These are phyloP conservation scores for Perdita meconis DNA, from an alignment of 2,888 invertebrate species.

Conservation along the genomic window DNA sequence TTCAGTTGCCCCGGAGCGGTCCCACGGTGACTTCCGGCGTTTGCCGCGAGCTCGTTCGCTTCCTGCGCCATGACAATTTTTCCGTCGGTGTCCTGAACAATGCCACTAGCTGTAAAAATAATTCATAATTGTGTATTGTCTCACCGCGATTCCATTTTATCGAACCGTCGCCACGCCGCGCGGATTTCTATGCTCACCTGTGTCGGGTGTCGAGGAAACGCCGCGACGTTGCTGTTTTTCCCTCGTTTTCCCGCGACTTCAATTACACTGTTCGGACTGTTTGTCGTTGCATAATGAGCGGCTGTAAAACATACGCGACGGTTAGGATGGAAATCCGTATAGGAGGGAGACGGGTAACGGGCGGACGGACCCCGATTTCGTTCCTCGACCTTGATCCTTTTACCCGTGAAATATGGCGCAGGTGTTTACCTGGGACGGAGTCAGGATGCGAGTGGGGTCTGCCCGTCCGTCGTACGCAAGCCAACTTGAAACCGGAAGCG, in stretches of 20 bases:
- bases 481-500: slow-evolving; percentile 80
- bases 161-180: background rate
- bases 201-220: too few species aligned
- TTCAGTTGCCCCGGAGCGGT: slow-evolving; percentile 66
- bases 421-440: slow-evolving; percentile 62
- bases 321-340: slow-evolving; percentile 19
- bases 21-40: slow-evolving; percentile 75
- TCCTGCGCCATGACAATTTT: slow-evolving; percentile 64
- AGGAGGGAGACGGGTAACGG: slow-evolving; percentile 29
- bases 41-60: slow-evolving; percentile 47
- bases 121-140: slow-evolving; percentile 20
- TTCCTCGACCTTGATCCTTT: slow-evolving; percentile 52
- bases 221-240: slow-evolving; percentile 19
- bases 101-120: slow-evolving; percentile 20
- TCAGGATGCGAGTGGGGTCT: slow-evolving; percentile 64
- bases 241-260: background rate
- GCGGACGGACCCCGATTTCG: slow-evolving; percentile 1
- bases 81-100: slow-evolving; percentile 43
- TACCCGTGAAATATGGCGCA: slow-evolving; percentile 60
- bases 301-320: slow-evolving; percentile 26
- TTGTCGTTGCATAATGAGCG: slow-evolving; percentile 12
- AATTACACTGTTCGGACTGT: slow-evolving; percentile 1
- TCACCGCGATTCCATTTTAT: slow-evolving; percentile 4
- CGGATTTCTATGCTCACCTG: background rate
- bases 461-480: slow-evolving; percentile 61